Conservation (phyloP, 2,797 vertebrate genomes). For the Molossus alvarezi region DNA sequence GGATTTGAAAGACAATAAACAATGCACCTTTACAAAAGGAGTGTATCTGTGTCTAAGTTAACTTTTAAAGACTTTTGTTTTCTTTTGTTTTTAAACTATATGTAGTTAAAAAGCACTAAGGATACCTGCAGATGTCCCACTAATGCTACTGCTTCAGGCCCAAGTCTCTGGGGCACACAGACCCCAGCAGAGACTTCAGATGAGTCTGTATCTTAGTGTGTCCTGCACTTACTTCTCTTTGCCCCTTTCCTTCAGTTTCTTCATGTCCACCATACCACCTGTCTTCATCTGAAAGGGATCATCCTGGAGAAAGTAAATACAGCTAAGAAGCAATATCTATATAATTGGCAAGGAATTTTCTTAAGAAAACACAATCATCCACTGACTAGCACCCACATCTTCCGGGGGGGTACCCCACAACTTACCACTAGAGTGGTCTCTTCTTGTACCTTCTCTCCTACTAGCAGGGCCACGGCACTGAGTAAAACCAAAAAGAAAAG, state of each 20-base stretch:
- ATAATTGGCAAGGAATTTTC: background rate
- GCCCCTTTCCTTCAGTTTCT: constrained; percentile 97
- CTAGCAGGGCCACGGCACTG: constrained; percentile 95
- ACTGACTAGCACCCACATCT: background rate
- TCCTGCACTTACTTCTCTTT: constrained; percentile 93
- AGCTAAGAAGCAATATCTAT: background rate
- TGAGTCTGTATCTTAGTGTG: fast-evolving
- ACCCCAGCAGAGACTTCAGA: background rate
- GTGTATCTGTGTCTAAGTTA: background rate
- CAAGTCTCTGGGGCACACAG: background rate
- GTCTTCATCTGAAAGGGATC: constrained; percentile 98
- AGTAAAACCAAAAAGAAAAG: background rate
- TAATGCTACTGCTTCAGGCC: background rate
- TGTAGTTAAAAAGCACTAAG: background rate
- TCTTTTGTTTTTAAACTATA: background rate
- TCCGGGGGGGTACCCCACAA: constrained; percentile 2
- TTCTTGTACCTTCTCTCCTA: constrained; percentile 96
- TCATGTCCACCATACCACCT: constrained; percentile 99
- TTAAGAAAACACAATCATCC: background rate
- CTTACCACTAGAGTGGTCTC: constrained; percentile 91
- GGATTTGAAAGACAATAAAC: background rate
- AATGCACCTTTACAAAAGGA: background rate
- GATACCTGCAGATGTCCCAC: background rate
- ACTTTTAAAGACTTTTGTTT: background rate
- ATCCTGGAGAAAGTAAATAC: constrained; percentile 90